Conservation (phyloP, 2,797 vertebrate genomes). For the Gymnothorax reevesii region DNA sequence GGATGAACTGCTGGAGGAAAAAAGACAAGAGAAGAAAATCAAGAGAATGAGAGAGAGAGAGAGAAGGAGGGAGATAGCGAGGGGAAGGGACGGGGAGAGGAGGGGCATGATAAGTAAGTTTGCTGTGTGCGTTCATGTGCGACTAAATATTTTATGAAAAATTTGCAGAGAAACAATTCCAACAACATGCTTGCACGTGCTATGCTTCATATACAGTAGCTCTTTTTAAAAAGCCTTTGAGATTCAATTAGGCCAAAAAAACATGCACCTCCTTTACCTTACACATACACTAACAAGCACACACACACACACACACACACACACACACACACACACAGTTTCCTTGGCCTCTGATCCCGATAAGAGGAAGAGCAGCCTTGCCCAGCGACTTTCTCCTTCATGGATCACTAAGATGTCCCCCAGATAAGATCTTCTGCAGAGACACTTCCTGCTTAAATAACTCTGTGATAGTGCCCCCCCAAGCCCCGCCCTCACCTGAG, state of each 20-base stretch:
- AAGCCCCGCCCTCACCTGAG: conserved; percentile 43
- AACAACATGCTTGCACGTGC: background rate
- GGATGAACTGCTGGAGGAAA: background rate
- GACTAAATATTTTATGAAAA: background rate
- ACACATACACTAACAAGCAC: background rate
- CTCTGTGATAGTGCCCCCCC: conserved; percentile 60
- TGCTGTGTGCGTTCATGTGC: background rate
- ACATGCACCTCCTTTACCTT: background rate
- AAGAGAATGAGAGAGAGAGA: background rate
- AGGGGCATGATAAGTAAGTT: conserved; percentile 7
- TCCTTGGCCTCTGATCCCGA: conserved; percentile 46
- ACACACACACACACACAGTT: conserved; percentile 36
- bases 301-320: background rate
- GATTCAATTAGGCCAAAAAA: background rate
- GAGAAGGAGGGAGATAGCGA: background rate
- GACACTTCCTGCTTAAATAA: conserved; percentile 58
- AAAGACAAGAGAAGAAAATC: conserved; percentile 15
- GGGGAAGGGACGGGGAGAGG: conserved; percentile 30
- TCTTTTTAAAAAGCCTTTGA: background rate
- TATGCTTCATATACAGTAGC: background rate
- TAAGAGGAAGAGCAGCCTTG: conserved; percentile 61
- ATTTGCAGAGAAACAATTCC: background rate
- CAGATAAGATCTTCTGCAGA: conserved; percentile 61
- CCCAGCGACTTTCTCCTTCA: conserved; percentile 60
- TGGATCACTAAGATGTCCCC: conserved; percentile 74